Conservation (phyloP, 2,888 invertebrate genomes). For the Drosophila mercatorum region DNA sequence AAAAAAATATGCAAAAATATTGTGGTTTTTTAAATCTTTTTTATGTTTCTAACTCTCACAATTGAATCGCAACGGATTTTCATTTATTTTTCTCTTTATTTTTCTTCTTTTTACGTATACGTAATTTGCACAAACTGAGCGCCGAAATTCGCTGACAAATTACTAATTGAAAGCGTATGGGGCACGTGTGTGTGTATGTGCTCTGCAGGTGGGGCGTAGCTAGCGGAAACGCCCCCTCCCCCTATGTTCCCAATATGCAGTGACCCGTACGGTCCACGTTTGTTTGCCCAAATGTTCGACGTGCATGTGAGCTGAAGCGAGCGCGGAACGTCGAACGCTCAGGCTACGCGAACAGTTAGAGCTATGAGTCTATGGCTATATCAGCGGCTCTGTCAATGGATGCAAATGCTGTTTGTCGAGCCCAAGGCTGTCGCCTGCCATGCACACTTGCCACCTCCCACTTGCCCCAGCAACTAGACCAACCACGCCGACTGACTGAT, state of each 20-base stretch:
- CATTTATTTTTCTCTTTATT: neutral
- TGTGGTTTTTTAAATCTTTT: neutral
- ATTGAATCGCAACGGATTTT: slow-evolving; percentile 59
- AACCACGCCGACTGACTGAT: slow-evolving; percentile 51
- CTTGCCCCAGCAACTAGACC: neutral
- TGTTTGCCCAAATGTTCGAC: slow-evolving; percentile 73
- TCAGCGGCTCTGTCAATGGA: slow-evolving; percentile 22
- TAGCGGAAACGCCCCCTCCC: slow-evolving; percentile 6
- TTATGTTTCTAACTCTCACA: slow-evolving; percentile 41
- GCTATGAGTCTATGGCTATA: slow-evolving; percentile 29
- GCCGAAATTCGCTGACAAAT: slow-evolving; percentile 68
- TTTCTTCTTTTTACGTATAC: slow-evolving; percentile 19
- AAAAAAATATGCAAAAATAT: neutral
- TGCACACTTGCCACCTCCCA: slow-evolving; percentile 16
- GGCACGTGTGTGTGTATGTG: slow-evolving; percentile 24
- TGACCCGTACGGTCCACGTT: slow-evolving; percentile 74
- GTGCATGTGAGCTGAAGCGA: slow-evolving; percentile 47
- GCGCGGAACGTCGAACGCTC: slow-evolving; percentile 44
- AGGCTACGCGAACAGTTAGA: slow-evolving; percentile 46
- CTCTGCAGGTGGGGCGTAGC: slow-evolving; percentile 36
- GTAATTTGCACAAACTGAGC: slow-evolving; percentile 61
- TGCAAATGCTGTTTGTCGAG: slow-evolving; percentile 59
- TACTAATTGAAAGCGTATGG: slow-evolving; percentile 72
- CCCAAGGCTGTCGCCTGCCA: slow-evolving; percentile 44
- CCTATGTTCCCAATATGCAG: slow-evolving; percentile 68